Conservation (phyloP, 1,140 invertebrate genomes). For the Papilio glaucus region DNA sequence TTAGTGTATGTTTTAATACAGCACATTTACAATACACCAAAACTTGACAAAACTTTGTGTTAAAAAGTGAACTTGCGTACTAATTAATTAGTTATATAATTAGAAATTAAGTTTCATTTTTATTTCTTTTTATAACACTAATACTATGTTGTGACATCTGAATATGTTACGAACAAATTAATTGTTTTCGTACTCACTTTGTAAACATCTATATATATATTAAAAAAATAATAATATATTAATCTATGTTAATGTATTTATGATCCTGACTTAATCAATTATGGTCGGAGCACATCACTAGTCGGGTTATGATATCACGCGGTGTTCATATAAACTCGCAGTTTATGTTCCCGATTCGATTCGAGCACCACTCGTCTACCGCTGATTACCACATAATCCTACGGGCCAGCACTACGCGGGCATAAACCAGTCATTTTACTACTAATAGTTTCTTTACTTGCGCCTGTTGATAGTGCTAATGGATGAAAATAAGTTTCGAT, state of each 20-base stretch:
- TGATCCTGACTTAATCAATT: not conserved
- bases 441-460: constrained; percentile 18
- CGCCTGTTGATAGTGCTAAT: constrained; percentile 24
- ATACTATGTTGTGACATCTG: no score
- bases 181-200: no score
- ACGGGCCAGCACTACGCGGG: not conserved
- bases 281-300: constrained; percentile 22
- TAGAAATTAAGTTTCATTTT: no score
- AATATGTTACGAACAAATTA: no score
- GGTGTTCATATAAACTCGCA: constrained; percentile 34
- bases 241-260: not conserved
- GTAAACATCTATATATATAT: not conserved
- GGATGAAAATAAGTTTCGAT: constrained; percentile 7
- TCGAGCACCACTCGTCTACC: constrained; percentile 27
- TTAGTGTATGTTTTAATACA: no score
- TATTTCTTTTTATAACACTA: no score
- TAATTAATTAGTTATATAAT: no score
- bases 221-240: no score
- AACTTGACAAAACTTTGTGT: no score
- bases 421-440: constrained; percentile 33
- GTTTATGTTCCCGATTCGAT: constrained; percentile 36
- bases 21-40: no score
- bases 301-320: constrained; percentile 18
- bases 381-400: constrained; percentile 33
- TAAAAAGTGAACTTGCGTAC: no score